These are phyloP conservation scores for Sebastes oblongus DNA, from an alignment of 2,797 vertebrate species.

Conservation along the genomic window DNA sequence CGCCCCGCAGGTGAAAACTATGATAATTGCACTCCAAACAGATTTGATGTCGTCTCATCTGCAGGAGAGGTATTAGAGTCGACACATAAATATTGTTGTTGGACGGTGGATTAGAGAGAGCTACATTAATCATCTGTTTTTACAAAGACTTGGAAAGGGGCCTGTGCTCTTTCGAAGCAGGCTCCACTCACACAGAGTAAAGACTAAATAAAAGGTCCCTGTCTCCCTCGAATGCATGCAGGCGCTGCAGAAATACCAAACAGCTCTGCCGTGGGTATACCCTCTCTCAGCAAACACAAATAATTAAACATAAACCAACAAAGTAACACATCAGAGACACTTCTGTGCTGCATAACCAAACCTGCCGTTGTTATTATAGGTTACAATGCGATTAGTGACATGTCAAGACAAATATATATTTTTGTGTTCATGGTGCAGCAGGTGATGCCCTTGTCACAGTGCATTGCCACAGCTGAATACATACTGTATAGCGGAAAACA, in stretches of 20 bases:
- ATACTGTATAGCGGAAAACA: conserved; percentile 44
- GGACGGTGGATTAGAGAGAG: conserved; percentile 41
- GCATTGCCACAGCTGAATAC: conserved; percentile 57
- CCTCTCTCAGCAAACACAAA: conserved; percentile 37
- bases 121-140: conserved; percentile 48
- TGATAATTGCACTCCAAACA: conserved; percentile 53
- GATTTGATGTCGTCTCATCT: conserved; percentile 47
- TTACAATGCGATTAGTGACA: conserved; percentile 11
- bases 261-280: conserved; percentile 1
- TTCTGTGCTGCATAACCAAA: not conserved
- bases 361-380: not conserved
- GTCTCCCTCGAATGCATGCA: conserved; percentile 23
- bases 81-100: conserved; percentile 41
- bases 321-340: conserved; percentile 22
- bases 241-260: conserved; percentile 42
- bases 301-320: conserved; percentile 36
- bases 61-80: conserved; percentile 29
- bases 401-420: conserved; percentile 40
- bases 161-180: conserved; percentile 33
- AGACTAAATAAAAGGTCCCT: conserved; percentile 55
- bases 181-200: conserved; percentile 15
- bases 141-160: conserved; percentile 38
- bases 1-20: conserved; percentile 39
- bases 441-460: conserved; percentile 72
- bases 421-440: conserved; percentile 47